Base-by-base conservation (phyloP, 2,113 vertebrate species). In the Aphyosemion australe region DNA sequence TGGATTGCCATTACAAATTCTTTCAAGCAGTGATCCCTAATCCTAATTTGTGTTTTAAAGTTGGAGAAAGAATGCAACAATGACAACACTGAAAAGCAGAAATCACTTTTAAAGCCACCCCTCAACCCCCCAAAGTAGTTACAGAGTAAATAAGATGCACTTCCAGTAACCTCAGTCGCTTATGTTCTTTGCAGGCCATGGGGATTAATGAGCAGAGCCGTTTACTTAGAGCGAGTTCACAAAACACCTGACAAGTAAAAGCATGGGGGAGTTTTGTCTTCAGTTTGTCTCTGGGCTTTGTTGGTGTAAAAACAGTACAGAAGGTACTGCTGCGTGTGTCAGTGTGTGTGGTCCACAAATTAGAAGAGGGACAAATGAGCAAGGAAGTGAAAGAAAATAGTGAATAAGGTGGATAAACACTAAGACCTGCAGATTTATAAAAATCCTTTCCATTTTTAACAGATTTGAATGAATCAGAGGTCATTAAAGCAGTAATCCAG, bases 181-280 rank as follows among this genome's bases (percentile, higher is more conserved):
- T 58, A 66, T 45, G 69, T 61, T 50, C 39, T 50, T 73, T 45
- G 48, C 51, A 34, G 72, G 66, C 67, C 64, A 53, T 31, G 61
- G 48, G 74, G 84, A 80, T 85, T 84, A 76, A 80, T 80, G 67
- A 79, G 65, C 8, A 65, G 59, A 13, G 62, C 20, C 78, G 80
- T 91, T 90, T 88, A 78, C 72, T 75, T 58, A 74, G 75, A 80
- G 69, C 49, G 53, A 67, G 82, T 63, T 57, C 77, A 80, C 66
- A 77, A 39, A 71, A 60, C n/a, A 76, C 84, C 73, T 74, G 85
- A 83, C 84, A 86, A 80, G 75, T 84, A 74, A 48, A 83, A 88
- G 80, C 79, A 89, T 6, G 65, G 47, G 65, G 49, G 65, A 13
- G 60, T 20, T 11, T 26, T 70, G 74, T 69, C 60, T 52, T 77